Evolutionary conservation across 2,888 invertebrate species (phyloP).

Genomic region (Pantelozetes paolii): DNA sequence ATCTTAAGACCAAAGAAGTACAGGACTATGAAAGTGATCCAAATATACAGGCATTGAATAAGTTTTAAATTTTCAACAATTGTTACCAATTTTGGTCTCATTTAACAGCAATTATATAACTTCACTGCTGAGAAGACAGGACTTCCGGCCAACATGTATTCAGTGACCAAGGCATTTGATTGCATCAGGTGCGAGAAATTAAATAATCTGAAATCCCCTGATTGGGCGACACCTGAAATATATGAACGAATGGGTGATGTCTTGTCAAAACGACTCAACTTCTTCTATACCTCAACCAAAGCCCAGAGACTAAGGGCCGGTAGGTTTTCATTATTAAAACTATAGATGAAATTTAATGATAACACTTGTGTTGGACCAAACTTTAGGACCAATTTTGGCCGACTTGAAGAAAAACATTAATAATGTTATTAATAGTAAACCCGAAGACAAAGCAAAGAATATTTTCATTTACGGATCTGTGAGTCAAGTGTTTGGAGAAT

Average conservation of each 20-base stretch:
- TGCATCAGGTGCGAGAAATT: conserved; percentile 33
- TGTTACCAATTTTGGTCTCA: no score
- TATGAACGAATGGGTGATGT: conserved; percentile 36
- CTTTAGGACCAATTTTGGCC: not conserved
- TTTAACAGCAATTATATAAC: conserved; percentile 22
- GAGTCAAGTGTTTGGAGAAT: no score
- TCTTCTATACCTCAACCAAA: conserved; percentile 13
- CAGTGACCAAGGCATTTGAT: conserved; percentile 37
- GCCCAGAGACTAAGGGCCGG: conserved; percentile 29
- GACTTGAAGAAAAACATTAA: not conserved
- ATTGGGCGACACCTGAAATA: conserved; percentile 23
- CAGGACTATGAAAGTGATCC: conserved; percentile 11
- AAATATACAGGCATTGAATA: not conserved
- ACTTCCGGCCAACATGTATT: conserved; percentile 1
- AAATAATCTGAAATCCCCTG: conserved; percentile 7
- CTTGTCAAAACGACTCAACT: conserved; percentile 20
- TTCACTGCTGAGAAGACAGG: conserved; percentile 32
- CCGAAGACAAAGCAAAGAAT: not conserved
- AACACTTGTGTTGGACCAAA: no score
- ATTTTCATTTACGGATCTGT: conserved; percentile 22
- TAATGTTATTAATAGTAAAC: conserved; percentile 3
- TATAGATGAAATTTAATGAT: no score
- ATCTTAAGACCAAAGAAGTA: conserved; percentile 6
- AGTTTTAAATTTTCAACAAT: no score
- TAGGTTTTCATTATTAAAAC: no score